Evolutionary conservation across 2,888 invertebrate genomes (phyloP).

Genomic region (Mesochorus sp.): DNA sequence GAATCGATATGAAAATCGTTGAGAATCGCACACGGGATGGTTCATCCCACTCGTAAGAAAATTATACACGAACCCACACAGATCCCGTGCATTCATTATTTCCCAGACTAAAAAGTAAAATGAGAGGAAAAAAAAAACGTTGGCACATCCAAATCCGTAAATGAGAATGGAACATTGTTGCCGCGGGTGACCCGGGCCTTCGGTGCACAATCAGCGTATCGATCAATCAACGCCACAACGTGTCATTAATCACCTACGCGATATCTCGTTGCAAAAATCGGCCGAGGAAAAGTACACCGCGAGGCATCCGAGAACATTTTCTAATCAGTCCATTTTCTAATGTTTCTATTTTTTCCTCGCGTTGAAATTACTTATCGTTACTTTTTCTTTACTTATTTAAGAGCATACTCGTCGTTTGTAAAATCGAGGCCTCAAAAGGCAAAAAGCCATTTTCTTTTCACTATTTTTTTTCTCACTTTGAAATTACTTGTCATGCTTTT

Average conservation of each 20-base stretch:
- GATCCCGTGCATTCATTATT: neutral
- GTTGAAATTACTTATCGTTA: too few species aligned
- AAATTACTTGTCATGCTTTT: too few species aligned
- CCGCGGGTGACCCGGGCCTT: neutral
- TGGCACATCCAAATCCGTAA: slow-evolving; percentile 9
- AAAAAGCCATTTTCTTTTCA: too few species aligned
- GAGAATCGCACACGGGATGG: too few species aligned
- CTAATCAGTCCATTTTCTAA: too few species aligned
- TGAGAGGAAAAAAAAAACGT: slow-evolving; percentile 17
- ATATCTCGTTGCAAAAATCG: neutral
- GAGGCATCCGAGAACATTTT: neutral
- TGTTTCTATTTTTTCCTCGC: too few species aligned
- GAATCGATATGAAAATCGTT: too few species aligned
- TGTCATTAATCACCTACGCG: slow-evolving; percentile 24
- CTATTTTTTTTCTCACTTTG: too few species aligned
- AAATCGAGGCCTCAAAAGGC: too few species aligned
- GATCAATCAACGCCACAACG: slow-evolving; percentile 30
- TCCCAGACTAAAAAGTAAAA: neutral
- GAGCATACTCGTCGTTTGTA: too few species aligned
- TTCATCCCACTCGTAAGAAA: neutral
- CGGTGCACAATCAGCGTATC: slow-evolving; percentile 26
- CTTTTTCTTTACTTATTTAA: too few species aligned
- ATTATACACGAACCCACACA: neutral
- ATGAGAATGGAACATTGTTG: neutral
- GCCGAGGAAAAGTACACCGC: slow-evolving; percentile 27